Conservation (phyloP, 2,113 vertebrate species). For the Enhydra lutris region DNA sequence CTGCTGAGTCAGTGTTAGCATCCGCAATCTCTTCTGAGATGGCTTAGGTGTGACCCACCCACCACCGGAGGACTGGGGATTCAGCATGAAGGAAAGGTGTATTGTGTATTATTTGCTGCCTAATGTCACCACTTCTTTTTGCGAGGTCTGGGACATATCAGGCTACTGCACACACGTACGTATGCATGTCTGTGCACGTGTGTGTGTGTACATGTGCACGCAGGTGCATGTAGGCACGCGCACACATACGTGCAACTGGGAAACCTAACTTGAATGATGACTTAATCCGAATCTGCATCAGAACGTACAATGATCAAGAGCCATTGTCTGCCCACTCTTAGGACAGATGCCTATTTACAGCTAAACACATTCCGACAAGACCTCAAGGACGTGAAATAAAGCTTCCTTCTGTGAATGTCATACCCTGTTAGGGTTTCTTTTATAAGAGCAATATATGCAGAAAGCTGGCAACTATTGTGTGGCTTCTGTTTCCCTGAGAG, state of each 20-base stretch:
- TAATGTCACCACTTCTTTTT: not conserved
- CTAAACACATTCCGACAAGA: not conserved
- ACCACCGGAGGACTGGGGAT: too few relatives aligned
- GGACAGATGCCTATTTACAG: not conserved
- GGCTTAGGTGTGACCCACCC: not conserved
- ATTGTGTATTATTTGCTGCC: not conserved
- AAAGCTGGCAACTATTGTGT: not conserved
- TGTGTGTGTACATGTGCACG: rapidly evolving
- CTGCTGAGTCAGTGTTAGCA: not conserved
- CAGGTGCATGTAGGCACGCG: rapidly evolving
- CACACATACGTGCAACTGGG: not conserved
- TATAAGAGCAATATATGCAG: too few relatives aligned
- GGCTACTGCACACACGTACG: rapidly evolving
- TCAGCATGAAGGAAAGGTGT: not conserved
- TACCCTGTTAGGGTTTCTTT: not conserved
- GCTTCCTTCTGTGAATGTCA: not conserved
- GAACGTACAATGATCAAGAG: not conserved
- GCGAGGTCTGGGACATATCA: not conserved
- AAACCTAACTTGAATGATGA: not conserved
- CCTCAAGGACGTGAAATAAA: not conserved
- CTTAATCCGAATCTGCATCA: not conserved
- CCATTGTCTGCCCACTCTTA: not conserved
- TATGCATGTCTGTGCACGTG: rapidly evolving
- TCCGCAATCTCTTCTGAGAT: not conserved
- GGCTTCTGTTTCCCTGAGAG: not conserved